Base-by-base conservation (phyloP, 2,113 vertebrate genomes). In the Muntiacus reevesi region DNA sequence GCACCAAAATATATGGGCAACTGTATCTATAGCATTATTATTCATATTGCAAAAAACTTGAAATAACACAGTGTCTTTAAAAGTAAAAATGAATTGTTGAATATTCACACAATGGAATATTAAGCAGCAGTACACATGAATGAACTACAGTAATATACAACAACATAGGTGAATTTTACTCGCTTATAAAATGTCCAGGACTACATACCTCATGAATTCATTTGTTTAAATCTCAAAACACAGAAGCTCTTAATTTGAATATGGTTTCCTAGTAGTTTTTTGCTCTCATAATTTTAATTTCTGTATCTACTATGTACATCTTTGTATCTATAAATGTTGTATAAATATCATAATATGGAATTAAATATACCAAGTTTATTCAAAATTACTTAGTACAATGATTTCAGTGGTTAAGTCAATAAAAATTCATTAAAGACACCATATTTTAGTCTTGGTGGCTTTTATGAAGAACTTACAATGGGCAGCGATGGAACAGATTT, bases 191-290 rank as follows among this genome's bases (percentile, higher is more conserved):
- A 83, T 79, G 10, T 11, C 60, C n/a, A 33, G 40, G 40, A 27
- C 21, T 67, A 40, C 2, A 54, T 27, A 19, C 4, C 15, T 30
- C 28, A 60, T 78, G 54, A 94, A 71, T n/a, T 93, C 14, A 76
- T 94, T 33, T 54, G 14, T 62, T 7, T 89, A 97, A 97, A 82
- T 59, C 40, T 96, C 64, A 76, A 89, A 91, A 76, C n/a, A 60
- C 13, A 43, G 23, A 47, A 5, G n/a, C 54, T 88, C 67, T 88
- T 88, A 93, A 95, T 4, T 64, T 87, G 36, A 94, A 50, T 60
- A 33, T 59, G 36, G 25, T 59, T 92, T 83, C 7, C 47, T 62
- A 64, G 23, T 78, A 59, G 15, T 40, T 67, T n/a, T 76, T 79
- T 78, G 14, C 19, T 87, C n/a, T 76, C 87, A 67, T 87, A 40